Evolutionary conservation across 2,888 invertebrate species (phyloP), one percentile per base, ranked within the genome.

Genomic region (Sabellastarte sp.): DNA sequence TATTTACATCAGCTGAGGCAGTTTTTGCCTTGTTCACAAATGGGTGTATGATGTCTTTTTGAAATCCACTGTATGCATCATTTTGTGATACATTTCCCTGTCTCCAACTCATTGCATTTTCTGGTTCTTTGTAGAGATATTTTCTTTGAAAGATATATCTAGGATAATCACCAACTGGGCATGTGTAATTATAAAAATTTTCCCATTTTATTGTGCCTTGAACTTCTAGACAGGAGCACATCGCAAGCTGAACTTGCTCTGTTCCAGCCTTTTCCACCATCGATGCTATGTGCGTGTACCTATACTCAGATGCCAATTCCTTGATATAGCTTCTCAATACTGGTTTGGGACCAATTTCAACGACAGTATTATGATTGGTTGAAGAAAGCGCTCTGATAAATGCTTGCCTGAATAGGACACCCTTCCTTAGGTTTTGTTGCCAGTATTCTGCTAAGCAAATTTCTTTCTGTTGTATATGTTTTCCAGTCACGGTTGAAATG

Each of bases 321-420:
- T 29, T 50, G 1, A 73, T 28, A 53, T 74, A 70, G 2, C 70
- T 64, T 10, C 65, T 41, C 31, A 76, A 57, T 26, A 74, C 75
- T 15, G 76, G 76, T 52, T 64, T 70, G 28, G 76, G 77, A 4
- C 77, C 77, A 31, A 78, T 74, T 63, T 78, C 78, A 10, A 78
- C 41, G 64, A 73, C 71, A 5, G 77, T 57, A 56, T 70, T 74
- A 1, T 59, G 60, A 28, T 58, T 53, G 0, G 61, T 32, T 1
- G 63, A 57, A 32, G 2, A 20, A 3, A 53, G 28, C 20, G 57
- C 60, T 3, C 70, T 59, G 30, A 64, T 52, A 57, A 61, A n/a
- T 1, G 72, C 72, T 50, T 72, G 63, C 41, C 64, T 61, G 53
- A 78, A 76, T 1, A 58, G 50, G 0, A 77, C 77, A 20, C 74